Conservation (phyloP, 2,888 invertebrate genomes). For the Vannuccia rotundouncinata region DNA sequence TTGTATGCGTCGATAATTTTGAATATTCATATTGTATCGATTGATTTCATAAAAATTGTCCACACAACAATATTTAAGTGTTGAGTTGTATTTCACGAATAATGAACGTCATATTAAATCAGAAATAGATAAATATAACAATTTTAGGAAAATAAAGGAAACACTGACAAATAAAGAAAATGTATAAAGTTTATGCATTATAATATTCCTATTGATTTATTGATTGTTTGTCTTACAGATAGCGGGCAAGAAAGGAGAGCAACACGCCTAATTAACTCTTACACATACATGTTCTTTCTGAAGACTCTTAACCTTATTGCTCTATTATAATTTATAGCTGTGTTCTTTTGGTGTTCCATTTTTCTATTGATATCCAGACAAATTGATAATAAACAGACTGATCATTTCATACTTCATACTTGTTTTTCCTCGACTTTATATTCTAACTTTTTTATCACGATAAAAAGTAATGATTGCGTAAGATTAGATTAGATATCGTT, state of each 20-base stretch:
- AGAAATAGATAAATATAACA: too few species aligned
- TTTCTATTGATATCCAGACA: not conserved
- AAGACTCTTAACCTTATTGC: not conserved
- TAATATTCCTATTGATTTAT: not conserved
- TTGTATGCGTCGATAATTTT: not conserved
- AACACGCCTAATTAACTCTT: not conserved
- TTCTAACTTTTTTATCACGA: too few species aligned
- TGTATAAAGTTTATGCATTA: not conserved
- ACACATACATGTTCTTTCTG: too few species aligned
- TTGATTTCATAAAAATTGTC: not conserved
- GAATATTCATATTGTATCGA: too few species aligned
- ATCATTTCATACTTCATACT: too few species aligned
- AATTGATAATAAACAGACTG: not conserved
- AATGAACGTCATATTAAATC: too few species aligned
- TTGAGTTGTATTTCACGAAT: too few species aligned
- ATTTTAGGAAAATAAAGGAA: too few species aligned
- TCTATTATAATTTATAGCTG: not conserved
- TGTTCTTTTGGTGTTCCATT: not conserved
- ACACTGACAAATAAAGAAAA: too few species aligned
- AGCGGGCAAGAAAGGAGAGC: constrained; percentile 27
- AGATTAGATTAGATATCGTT: too few species aligned
- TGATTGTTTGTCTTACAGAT: constrained; percentile 6
- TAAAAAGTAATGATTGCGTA: too few species aligned
- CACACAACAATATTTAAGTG: not conserved
- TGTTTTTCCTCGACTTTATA: too few species aligned